phyloP scores from a whole-genome alignment of 37 sponge, comb jelly and placozoan genomes.

The Beroe forskalii region DNA sequence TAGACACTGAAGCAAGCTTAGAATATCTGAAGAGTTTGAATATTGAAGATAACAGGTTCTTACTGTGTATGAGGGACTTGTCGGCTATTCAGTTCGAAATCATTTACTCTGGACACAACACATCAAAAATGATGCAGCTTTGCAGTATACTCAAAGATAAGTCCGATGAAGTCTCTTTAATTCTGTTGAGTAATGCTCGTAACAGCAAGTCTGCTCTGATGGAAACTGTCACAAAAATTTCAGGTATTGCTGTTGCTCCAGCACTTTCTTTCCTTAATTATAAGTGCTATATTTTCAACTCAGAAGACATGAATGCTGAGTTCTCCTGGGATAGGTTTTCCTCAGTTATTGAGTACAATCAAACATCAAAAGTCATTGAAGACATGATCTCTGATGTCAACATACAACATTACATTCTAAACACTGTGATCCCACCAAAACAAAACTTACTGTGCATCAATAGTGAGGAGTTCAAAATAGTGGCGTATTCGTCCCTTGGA shows the following conservation, averaged over 20 bases:
- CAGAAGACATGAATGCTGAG: neutral
- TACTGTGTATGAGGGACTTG: slow-evolving; percentile 10
- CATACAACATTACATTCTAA: slow-evolving; percentile 4
- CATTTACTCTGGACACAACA: neutral
- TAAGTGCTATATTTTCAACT: neutral
- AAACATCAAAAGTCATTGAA: neutral
- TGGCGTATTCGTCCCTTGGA: slow-evolving; percentile 15
- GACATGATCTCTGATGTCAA: neutral
- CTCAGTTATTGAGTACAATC: slow-evolving; percentile 29
- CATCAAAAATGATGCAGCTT: slow-evolving; percentile 25
- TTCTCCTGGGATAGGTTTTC: neutral
- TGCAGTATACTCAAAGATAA: neutral
- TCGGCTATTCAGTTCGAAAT: neutral
- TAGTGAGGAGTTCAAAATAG: neutral
- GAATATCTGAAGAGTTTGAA: neutral
- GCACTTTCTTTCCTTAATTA: slow-evolving; percentile 18
- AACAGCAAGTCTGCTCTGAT: neutral
- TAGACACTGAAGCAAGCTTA: slow-evolving; percentile 32
- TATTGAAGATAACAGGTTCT: neutral
- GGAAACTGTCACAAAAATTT: neutral
- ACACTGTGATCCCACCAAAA: neutral
- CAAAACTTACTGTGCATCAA: neutral
- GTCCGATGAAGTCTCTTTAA: neutral
- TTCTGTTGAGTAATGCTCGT: neutral
- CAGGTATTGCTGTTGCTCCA: slow-evolving; percentile 22